Evolutionary conservation across 2,797 vertebrate genomes (phyloP).

Genomic region (Channallabes apus): DNA sequence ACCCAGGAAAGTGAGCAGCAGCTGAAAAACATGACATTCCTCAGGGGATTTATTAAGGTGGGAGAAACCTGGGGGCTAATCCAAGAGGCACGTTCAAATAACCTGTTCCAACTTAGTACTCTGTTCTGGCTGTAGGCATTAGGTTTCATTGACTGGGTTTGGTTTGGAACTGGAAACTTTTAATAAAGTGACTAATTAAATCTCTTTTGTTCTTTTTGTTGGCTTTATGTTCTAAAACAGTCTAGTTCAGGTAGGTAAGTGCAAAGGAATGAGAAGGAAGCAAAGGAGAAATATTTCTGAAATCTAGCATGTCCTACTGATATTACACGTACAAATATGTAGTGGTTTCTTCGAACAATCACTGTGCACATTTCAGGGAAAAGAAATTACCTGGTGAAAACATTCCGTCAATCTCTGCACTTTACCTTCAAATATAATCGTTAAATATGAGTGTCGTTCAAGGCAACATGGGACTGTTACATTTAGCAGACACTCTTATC

Average conservation of each 20-base stretch:
- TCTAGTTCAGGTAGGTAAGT: neutral
- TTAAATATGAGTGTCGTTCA: neutral
- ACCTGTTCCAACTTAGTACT: slow-evolving; percentile 37
- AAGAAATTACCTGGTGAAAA: neutral
- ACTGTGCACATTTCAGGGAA: neutral
- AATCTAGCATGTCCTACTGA: neutral
- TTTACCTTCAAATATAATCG: neutral
- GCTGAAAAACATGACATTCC: slow-evolving; percentile 71
- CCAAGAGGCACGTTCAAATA: slow-evolving; percentile 50
- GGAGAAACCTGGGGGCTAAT: slow-evolving; percentile 59
- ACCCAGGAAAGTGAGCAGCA: slow-evolving; percentile 53
- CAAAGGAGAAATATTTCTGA: neutral
- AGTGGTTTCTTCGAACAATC: neutral
- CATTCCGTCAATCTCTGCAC: neutral
- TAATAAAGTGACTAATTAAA: slow-evolving; percentile 19
- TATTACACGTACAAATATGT: neutral
- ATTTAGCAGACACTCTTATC: too few relatives aligned
- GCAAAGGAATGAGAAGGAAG: neutral
- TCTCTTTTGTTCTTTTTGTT: neutral
- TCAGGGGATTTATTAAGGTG: slow-evolving; percentile 65
- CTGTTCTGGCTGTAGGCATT: neutral
- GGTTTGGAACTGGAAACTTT: slow-evolving; percentile 29
- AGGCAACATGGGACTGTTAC: too few relatives aligned
- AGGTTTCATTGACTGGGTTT: slow-evolving; percentile 21
- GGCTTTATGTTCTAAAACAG: neutral